These are phyloP conservation scores for Allacma fusca DNA, from an alignment of 2,888 invertebrate species.

Conservation along the genomic window DNA sequence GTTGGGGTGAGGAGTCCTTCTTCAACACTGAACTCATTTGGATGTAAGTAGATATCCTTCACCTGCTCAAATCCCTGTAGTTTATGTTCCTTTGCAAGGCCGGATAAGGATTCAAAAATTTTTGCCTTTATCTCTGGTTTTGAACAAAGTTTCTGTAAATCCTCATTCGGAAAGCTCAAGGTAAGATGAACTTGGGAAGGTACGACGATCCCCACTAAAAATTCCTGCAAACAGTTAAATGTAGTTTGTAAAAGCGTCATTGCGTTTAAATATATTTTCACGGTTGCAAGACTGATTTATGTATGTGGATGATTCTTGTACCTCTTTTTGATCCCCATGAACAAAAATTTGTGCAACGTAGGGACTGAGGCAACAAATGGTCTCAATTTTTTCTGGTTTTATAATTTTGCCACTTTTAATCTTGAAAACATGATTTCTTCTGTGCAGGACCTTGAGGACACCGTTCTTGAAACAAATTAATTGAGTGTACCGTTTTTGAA, in stretches of 20 bases:
- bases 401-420: not conserved
- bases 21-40: not conserved
- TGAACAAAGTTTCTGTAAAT: constrained; percentile 72
- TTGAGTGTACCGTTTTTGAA: too few species aligned
- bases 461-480: too few species aligned
- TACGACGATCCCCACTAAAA: constrained; percentile 89
- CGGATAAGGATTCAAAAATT: constrained; percentile 85
- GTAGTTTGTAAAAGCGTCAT: too few species aligned
- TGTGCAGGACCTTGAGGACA: not conserved
- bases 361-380: not conserved
- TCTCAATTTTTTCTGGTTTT: not conserved
- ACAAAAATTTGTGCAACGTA: constrained; percentile 18
- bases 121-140: constrained; percentile 86
- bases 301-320: too few species aligned
- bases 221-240: too few species aligned
- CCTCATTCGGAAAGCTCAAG: constrained; percentile 84
- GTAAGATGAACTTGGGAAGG: constrained; percentile 95
- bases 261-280: too few species aligned
- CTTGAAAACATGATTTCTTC: constrained; percentile 6
- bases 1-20: constrained; percentile 17
- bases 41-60: constrained; percentile 17
- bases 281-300: too few species aligned
- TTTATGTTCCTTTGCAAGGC: constrained; percentile 87
- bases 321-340: not conserved
- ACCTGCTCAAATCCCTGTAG: constrained; percentile 86